Evolutionary conservation across 92 coral and sea anemone species (phyloP), one percentile per base, ranked within the genome.

Genomic region (Porites lobata): DNA sequence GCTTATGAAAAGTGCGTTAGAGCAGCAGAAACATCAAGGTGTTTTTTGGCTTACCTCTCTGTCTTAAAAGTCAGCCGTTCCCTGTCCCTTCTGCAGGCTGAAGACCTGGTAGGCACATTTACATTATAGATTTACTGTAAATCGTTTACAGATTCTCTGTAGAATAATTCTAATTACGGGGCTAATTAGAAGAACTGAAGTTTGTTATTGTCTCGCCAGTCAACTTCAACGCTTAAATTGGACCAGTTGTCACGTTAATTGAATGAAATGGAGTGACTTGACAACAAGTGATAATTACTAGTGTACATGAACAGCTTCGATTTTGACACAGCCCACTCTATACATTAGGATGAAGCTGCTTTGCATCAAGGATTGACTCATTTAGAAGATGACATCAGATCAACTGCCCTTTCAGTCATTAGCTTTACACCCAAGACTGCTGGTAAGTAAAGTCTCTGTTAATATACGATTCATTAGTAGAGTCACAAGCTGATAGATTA

Each of bases 371-470:
- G 91, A 17, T 76, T 91, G 54, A 76, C 72, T 69, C 95, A 94
- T 59, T 83, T 82, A 65, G 86, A 92, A 22, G 94, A 94, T 71
- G 94, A 81, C 50, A 69, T 94, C 29, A 86, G 94, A 75, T 81
- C 89, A 53, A 92, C 89, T 21, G 93, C 94, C 1, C 64, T 94
- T 19, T 92, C 95, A 13, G 93, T 94, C 9, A 76, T 94, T 8
- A 81, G 94, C 50, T 65, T 90, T 77, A 89, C 86, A 19, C 89
- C 88, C 21, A 94, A 90, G 63, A 89, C 96, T 65, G 92, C 92
- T 77, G 94, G 96, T 94, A 65, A 68, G 63, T 14, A 64, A 64
- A n/a, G 13, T 67, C 24, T 22, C 21, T 8, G 32, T 2, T 18
- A 29, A 12, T n/a, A 18, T 67, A 11, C 21, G 26, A 11, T 20